Base-by-base conservation (phyloP, 1,140 invertebrate species). In the Anoplolepis gracilipes region DNA sequence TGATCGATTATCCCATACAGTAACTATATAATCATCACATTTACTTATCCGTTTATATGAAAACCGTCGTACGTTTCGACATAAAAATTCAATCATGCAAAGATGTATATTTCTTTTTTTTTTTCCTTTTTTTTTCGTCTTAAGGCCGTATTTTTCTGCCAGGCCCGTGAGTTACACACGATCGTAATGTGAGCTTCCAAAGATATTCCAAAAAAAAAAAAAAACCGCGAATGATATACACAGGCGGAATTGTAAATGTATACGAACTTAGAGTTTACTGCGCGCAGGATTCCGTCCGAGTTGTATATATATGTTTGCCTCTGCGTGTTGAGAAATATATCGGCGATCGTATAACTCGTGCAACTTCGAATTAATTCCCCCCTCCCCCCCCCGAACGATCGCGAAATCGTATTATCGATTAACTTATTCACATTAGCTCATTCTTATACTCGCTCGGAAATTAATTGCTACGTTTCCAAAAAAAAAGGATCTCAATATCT, bases 51-150 rank as follows among this genome's bases (percentile, higher is more conserved):
- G 46, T 49, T 49, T 82, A 81, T 59, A 70, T 72, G 67, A 59
- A 82, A 82, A 82, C 13, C 67, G 67, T 59, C 67, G 13, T 59
- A 72, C 11, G 53, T 59, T n/a, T 33, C 53, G 67, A 82, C 67
- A 73, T 82, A 73, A 70, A 81, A 81, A 81, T 70, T 81, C 57
- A 49, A 69, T 85, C 84, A 85, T 85, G 82, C 82, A 85, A 67
- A 39, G 77, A 6, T 78, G 82, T 64, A 85, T 85, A 85, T 28
- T 36, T 76, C 28, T 22, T 55, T n/a, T 49, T 19, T 53, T 67
- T 62, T 30, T 19, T 1, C 8, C 4, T 28, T 36, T 39, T 1
- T 25, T 61, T 62, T 39, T 57, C n/a, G 11, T 55, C 7, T 61
- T 77, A 69, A 79, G 76, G 64, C 84, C 64, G 28, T 62, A 55